Evolutionary conservation across 1,140 invertebrate genomes (phyloP).

Genomic region (Drosophila ironensis): DNA sequence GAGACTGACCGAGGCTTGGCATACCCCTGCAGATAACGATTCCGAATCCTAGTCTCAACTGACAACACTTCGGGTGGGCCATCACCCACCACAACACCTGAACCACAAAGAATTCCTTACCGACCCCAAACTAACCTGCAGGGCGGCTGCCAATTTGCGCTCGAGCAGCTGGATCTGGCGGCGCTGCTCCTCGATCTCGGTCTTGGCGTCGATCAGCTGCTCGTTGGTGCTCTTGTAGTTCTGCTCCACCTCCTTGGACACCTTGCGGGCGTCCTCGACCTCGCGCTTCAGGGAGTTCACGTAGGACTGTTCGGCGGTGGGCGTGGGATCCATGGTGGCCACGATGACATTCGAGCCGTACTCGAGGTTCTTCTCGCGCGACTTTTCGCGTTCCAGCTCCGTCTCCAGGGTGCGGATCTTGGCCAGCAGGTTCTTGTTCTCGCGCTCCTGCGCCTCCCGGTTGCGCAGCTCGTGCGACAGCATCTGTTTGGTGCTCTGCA

Average conservation of each 20-base stretch:
- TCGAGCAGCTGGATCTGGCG: slow-evolving; percentile 89
- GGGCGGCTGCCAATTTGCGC: slow-evolving; percentile 85
- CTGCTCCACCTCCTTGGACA: slow-evolving; percentile 90
- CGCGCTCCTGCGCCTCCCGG: slow-evolving; percentile 92
- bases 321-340: slow-evolving; percentile 76
- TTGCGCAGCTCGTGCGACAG: slow-evolving; percentile 92
- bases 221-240: slow-evolving; percentile 89
- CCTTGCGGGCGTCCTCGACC: slow-evolving; percentile 88
- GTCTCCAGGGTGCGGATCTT: slow-evolving; percentile 90
- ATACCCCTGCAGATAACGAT: slow-evolving; percentile 10
- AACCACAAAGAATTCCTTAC: background rate
- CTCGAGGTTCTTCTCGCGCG: slow-evolving; percentile 85
- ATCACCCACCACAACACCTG: background rate
- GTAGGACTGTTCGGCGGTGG: slow-evolving; percentile 83
- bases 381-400: slow-evolving; percentile 87
- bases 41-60: slow-evolving; percentile 40
- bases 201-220: slow-evolving; percentile 88
- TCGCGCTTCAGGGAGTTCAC: slow-evolving; percentile 88
- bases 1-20: slow-evolving; percentile 13
- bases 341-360: slow-evolving; percentile 81
- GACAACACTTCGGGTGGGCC: slow-evolving; percentile 52
- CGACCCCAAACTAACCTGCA: slow-evolving; percentile 85
- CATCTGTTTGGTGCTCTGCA: slow-evolving; percentile 95
- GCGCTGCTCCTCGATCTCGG: slow-evolving; percentile 90
- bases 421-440: slow-evolving; percentile 91